A percentile compares a stretch with the other conserved stretches of the same genome.
These are phyloP conservation scores for Adelosebastes latens DNA, from an alignment of 2,797 vertebrate genomes.

Conservation along the genomic window DNA sequence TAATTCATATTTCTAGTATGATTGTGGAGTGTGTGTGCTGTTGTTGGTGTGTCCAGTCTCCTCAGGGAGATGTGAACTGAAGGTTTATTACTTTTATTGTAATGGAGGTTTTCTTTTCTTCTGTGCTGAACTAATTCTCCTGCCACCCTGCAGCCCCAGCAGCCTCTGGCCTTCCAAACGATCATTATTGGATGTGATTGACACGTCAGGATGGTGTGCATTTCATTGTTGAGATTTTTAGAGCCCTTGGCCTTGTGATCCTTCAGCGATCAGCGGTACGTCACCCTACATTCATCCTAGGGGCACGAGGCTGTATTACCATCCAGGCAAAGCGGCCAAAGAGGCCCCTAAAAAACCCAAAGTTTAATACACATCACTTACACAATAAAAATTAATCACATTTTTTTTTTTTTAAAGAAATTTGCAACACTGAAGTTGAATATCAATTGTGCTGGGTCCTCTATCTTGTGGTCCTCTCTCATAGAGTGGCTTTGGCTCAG, in stretches of 20 bases:
- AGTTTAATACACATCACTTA: not conserved
- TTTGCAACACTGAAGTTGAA: not conserved
- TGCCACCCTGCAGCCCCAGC: slow-evolving; percentile 7
- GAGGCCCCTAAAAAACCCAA: no score
- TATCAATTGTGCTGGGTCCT: not conserved
- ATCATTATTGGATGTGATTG: slow-evolving; percentile 72
- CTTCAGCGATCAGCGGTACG: slow-evolving; percentile 73
- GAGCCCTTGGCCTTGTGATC: slow-evolving; percentile 77
- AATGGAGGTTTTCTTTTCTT: slow-evolving; percentile 2
- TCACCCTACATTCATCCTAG: slow-evolving; percentile 79
- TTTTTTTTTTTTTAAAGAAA: not conserved
- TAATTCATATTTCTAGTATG: not conserved
- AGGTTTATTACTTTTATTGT: slow-evolving; percentile 2
- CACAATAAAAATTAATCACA: not conserved
- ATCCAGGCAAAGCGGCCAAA: not conserved
- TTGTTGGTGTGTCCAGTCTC: slow-evolving; percentile 4
- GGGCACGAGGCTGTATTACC: slow-evolving; percentile 5
- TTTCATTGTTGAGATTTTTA: slow-evolving; percentile 82
- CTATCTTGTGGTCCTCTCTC: not conserved
- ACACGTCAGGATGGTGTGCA: slow-evolving; percentile 78
- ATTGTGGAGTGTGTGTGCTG: not conserved
- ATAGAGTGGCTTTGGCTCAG: no score
- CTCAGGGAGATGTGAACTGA: not conserved
- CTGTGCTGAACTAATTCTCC: slow-evolving; percentile 5
- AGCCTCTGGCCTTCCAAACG: slow-evolving; percentile 44